phyloP scores from a whole-genome alignment of 1,140 invertebrate species.

The Uloborus diversus region DNA sequence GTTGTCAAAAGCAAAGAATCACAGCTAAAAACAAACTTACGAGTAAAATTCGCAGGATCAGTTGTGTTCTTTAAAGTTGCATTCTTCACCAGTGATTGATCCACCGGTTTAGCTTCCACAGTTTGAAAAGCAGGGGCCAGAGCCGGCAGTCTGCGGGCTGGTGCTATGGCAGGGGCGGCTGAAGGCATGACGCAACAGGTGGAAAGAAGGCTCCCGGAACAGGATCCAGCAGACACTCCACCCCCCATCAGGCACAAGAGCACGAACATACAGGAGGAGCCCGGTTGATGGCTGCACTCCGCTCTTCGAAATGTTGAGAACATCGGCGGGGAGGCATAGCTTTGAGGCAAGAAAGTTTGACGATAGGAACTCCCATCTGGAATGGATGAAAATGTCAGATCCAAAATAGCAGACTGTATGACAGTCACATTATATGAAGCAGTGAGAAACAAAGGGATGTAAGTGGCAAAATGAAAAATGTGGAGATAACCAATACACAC shows the following conservation, averaged over 20 bases:
- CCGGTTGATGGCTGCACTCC: constrained; percentile 13
- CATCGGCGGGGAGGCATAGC: background rate
- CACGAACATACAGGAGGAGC: constrained; percentile 44
- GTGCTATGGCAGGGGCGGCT: background rate
- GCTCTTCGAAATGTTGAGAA: background rate
- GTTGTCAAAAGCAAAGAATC: too few relatives aligned
- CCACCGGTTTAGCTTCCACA: too few relatives aligned
- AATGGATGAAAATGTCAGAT: too few relatives aligned
- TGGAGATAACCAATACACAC: too few relatives aligned
- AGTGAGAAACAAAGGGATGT: too few relatives aligned
- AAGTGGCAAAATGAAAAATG: too few relatives aligned
- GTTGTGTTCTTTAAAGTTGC: background rate
- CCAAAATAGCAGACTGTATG: too few relatives aligned
- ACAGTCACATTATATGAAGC: too few relatives aligned
- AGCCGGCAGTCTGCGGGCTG: background rate
- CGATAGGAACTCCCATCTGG: background rate
- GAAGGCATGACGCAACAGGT: constrained; percentile 20
- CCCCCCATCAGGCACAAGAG: constrained; percentile 45
- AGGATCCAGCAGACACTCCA: constrained; percentile 29
- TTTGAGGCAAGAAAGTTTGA: background rate
- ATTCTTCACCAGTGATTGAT: background rate
- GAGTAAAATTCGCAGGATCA: too few relatives aligned
- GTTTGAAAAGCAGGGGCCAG: too few relatives aligned
- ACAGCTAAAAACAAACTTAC: too few relatives aligned
- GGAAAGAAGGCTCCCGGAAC: constrained; percentile 1